Base-by-base conservation (phyloP, 2,113 vertebrate genomes). In the Struthidea cinerea region DNA sequence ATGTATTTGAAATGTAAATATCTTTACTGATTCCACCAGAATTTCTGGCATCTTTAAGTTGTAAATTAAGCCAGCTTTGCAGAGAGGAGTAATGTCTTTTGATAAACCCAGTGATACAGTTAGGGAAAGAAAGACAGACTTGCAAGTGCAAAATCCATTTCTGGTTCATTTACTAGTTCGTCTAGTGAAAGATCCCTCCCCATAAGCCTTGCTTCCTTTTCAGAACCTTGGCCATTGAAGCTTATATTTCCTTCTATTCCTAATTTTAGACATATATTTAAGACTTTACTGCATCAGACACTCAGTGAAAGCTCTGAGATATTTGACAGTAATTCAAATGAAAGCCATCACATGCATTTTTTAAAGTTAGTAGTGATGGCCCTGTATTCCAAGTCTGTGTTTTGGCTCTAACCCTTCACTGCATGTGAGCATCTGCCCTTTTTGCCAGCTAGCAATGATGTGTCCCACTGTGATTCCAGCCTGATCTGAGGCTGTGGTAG, bases 401-500 rank as follows among this genome's bases (percentile, higher is more conserved):
- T 92, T 85, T 42, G 33, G 2, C 21, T 73, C 33, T 47, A 47
- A 21, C 3, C 7, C 7, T 52, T 53, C 32, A 26, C 24, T 26
- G 2, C 14, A 18, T 16, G 17, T 60, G 17, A 80, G 19, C 11
- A 35, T 30, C 26, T 71, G 10, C 7, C 28, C 49, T 49, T 26
- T 49, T 49, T 49, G 23, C 24, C 49, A 49, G 23, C 49, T 49
- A 49, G 49, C 13, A 49, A 26, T 49, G 24, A 26, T 49, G 14
- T 49, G 49, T 49, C 49, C 24, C n/a, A n/a, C 7, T 35, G 10
- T 9, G n/a, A 37, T 42, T 89, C 20, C 27, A 70, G 55, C 42
- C 11, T 3, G 1, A 47, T 28, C 11, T 41, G n/a, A 46, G 0
- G 0, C n/a, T 13, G 19, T 18, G 21, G 5, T 7, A 42, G 7